A percentile compares a stretch with the other conserved stretches of the same genome.
These are phyloP conservation scores for Tigriopus japonicus DNA, from an alignment of 1,140 invertebrate species.

Conservation along the genomic window DNA sequence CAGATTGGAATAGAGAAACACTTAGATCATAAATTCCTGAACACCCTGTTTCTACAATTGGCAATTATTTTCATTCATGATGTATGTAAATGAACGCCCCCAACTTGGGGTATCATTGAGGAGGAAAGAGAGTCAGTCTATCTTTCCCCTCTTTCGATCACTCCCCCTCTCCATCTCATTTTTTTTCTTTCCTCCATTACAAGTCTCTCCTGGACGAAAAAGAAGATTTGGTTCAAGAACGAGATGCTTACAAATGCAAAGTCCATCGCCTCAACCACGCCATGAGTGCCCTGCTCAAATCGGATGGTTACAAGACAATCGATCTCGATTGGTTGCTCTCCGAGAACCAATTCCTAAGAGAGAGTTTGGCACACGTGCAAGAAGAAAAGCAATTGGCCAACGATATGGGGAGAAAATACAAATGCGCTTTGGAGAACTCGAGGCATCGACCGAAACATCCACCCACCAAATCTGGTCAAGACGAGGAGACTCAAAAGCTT, in stretches of 20 bases:
- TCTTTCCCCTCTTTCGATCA: neutral
- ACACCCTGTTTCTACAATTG: too few species aligned
- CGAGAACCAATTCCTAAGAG: conserved; percentile 63
- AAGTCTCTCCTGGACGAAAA: conserved; percentile 55
- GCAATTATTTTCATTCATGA: neutral
- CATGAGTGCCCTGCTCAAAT: conserved; percentile 47
- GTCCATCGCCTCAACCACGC: conserved; percentile 61
- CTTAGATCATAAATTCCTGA: too few species aligned
- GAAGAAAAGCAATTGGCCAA: conserved; percentile 54
- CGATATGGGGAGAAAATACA: conserved; percentile 8
- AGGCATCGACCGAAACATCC: neutral
- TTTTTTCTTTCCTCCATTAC: neutral
- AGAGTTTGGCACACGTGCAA: conserved; percentile 52
- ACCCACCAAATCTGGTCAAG: neutral
- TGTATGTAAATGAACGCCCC: too few species aligned
- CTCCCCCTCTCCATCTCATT: too few species aligned
- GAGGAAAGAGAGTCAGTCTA: neutral
- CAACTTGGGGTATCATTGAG: too few species aligned
- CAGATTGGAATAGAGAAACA: too few species aligned
- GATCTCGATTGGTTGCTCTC: conserved; percentile 58
- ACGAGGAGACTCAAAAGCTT: neutral
- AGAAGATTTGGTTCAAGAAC: conserved; percentile 55
- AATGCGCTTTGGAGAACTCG: conserved; percentile 6
- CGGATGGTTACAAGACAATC: conserved; percentile 29
- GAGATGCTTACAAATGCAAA: conserved; percentile 67